These are phyloP conservation scores for Oncorhynchus gorbuscha DNA, from an alignment of 2,113 vertebrate genomes.

Conservation along the genomic window DNA sequence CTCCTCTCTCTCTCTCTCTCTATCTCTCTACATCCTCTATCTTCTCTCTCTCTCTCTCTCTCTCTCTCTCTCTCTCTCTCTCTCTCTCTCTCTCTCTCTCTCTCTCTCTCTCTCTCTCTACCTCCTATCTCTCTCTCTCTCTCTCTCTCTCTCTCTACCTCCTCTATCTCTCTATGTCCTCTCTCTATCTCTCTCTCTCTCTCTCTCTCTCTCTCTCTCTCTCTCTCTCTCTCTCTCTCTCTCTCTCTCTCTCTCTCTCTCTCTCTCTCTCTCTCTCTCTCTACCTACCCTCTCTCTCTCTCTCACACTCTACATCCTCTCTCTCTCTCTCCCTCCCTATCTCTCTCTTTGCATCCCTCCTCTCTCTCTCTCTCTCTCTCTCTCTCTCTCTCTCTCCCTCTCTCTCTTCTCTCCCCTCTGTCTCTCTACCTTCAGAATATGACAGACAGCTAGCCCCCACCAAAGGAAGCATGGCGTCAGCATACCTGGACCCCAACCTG, in stretches of 20 bases:
- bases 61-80: too few species aligned
- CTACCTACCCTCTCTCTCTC: too few species aligned
- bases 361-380: too few species aligned
- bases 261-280: not conserved
- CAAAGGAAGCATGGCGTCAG: conserved; percentile 92
- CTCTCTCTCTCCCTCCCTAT: too few species aligned
- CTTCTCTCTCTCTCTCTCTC: too few species aligned
- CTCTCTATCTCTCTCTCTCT: not conserved
- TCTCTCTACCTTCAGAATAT: conserved; percentile 81
- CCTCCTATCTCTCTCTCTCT: too few species aligned
- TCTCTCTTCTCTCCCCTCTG: not conserved
- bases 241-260: not conserved
- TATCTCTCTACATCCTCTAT: too few species aligned
- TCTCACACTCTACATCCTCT: too few species aligned
- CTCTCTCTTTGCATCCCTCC: conserved; percentile 16
- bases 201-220: not conserved
- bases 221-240: not conserved
- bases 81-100: too few species aligned
- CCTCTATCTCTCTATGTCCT: too few species aligned
- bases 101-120: too few species aligned
- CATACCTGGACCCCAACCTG: conserved; percentile 94
- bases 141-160: not conserved
- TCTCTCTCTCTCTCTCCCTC: conserved; percentile 1
- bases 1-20: not conserved
- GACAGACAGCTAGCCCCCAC: conserved; percentile 95